Percentiles rank a stretch among this genome's conserved stretches.
Evolutionary conservation across 1,140 invertebrate genomes (phyloP).

Genomic region (Probaryconus sp.): DNA sequence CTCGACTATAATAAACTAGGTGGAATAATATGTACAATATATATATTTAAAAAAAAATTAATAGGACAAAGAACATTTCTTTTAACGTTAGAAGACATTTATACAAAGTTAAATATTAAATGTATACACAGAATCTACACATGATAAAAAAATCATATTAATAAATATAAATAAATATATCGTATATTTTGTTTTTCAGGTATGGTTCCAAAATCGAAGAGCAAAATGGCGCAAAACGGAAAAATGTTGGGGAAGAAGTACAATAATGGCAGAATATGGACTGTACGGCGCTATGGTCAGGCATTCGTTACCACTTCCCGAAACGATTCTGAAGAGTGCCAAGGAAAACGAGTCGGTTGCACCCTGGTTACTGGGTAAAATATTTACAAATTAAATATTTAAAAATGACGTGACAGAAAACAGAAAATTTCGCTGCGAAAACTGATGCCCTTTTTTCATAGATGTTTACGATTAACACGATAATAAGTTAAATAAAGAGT

Average conservation of each 20-base stretch:
- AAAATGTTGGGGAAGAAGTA: constrained; percentile 99
- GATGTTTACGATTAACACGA: constrained; percentile 25
- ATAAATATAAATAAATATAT: too few species aligned
- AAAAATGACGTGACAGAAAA: constrained; percentile 56
- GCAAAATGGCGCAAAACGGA: constrained; percentile 99
- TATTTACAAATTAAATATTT: constrained; percentile 9
- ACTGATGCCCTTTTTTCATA: constrained; percentile 27
- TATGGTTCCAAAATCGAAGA: constrained; percentile 99
- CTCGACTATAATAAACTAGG: constrained; percentile 59
- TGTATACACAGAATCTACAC: too few species aligned
- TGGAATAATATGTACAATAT: too few species aligned
- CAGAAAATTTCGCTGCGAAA: constrained; percentile 41
- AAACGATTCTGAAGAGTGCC: constrained; percentile 97
- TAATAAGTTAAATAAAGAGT: too few species aligned
- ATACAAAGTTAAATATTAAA: constrained; percentile 4
- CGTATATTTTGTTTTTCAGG: constrained; percentile 80
- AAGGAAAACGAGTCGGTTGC: constrained; percentile 97
- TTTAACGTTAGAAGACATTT: too few species aligned
- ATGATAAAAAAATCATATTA: too few species aligned
- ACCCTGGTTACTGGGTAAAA: constrained; percentile 97
- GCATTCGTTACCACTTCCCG: constrained; percentile 97
- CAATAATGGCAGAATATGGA: constrained; percentile 99
- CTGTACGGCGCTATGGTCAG: constrained; percentile 99
- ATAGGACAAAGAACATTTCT: too few species aligned
- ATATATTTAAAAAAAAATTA: too few species aligned